These are phyloP conservation scores for Erebia palarica DNA, from an alignment of 2,888 invertebrate genomes.

Conservation along the genomic window DNA sequence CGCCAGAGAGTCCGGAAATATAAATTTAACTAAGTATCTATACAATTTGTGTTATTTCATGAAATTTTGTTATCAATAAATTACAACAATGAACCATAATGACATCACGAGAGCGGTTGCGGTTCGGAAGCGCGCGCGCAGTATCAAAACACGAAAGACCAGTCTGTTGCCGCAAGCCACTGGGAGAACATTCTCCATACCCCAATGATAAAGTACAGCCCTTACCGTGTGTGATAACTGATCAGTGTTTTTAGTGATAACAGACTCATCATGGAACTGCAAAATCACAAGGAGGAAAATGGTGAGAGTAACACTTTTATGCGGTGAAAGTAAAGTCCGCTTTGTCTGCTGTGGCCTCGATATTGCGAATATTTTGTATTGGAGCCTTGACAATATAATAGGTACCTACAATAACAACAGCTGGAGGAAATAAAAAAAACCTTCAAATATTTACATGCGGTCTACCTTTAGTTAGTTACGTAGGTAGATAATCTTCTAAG, in stretches of 20 bases:
- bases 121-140: slow-evolving; percentile 48
- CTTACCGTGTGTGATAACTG: slow-evolving; percentile 38
- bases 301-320: slow-evolving; percentile 46
- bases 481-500: no score
- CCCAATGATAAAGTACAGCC: slow-evolving; percentile 31
- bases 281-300: slow-evolving; percentile 48
- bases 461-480: not conserved
- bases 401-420: not conserved
- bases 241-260: slow-evolving; percentile 39
- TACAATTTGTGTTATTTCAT: not conserved
- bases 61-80: slow-evolving; percentile 13
- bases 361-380: slow-evolving; percentile 36
- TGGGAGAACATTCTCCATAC: slow-evolving; percentile 38
- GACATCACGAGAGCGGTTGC: slow-evolving; percentile 43
- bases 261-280: slow-evolving; percentile 54
- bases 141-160: slow-evolving; percentile 38
- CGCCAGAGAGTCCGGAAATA: no score
- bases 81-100: slow-evolving; percentile 34
- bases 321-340: slow-evolving; percentile 52
- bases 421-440: slow-evolving; percentile 21
- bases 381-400: slow-evolving; percentile 29
- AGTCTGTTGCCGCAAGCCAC: slow-evolving; percentile 48
- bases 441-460: slow-evolving; percentile 2
- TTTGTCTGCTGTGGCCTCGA: slow-evolving; percentile 39
- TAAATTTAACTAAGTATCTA: not conserved